Evolutionary conservation across 2,888 invertebrate genomes (phyloP).

Genomic region (Leucania comma): DNA sequence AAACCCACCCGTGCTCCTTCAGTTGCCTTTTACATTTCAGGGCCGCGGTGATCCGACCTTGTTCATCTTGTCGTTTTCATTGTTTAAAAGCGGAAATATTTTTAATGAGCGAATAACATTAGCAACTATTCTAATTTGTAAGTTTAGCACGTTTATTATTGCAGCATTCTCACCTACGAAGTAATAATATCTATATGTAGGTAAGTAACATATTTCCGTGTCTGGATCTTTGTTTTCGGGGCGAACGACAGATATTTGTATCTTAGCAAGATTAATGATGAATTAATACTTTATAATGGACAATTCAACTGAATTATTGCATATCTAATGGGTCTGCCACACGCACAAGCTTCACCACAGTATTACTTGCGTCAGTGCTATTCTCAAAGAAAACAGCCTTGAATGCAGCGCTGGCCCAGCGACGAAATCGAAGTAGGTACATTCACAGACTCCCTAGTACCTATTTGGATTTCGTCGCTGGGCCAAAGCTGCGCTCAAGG

Average conservation of each 20-base stretch:
- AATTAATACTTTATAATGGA: not conserved
- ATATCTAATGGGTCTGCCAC: too few relatives aligned
- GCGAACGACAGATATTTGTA: not conserved
- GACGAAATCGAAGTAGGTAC: too few relatives aligned
- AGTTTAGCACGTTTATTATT: conserved; percentile 34
- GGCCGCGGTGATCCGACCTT: too few relatives aligned
- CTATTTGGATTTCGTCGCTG: too few relatives aligned
- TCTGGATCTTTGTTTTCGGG: not conserved
- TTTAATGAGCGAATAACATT: conserved; percentile 14
- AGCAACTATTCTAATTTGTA: conserved; percentile 26
- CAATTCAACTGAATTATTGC: not conserved
- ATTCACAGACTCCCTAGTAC: too few relatives aligned
- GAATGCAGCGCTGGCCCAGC: too few relatives aligned
- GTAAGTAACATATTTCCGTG: conserved; percentile 1
- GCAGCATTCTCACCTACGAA: not conserved
- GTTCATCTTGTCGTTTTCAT: not conserved
- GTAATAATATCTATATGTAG: conserved; percentile 9
- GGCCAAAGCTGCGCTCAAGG: too few relatives aligned
- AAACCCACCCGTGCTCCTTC: too few relatives aligned
- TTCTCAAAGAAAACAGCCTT: too few relatives aligned
- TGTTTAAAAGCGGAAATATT: conserved; percentile 32
- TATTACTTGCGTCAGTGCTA: too few relatives aligned
- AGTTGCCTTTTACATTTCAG: too few relatives aligned
- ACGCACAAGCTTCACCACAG: too few relatives aligned
- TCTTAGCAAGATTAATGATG: not conserved